These are phyloP conservation scores for Pammene aurita DNA, from an alignment of 2,888 invertebrate genomes.

Conservation along the genomic window DNA sequence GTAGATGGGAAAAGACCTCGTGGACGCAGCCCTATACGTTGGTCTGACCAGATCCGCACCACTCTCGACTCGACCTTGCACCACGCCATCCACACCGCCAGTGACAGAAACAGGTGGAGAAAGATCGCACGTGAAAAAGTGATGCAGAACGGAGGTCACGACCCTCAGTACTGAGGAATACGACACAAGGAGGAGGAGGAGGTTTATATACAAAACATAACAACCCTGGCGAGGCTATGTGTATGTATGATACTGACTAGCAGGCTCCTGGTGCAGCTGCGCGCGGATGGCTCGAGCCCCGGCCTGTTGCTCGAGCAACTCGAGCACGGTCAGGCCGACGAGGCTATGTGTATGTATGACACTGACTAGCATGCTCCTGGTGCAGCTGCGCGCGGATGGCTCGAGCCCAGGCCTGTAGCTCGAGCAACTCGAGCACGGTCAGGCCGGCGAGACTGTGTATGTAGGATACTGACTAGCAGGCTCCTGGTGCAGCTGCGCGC, in stretches of 20 bases:
- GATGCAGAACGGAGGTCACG: too few relatives aligned
- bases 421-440: conserved; percentile 87
- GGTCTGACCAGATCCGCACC: too few relatives aligned
- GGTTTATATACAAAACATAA: too few relatives aligned
- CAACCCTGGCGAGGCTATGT: too few relatives aligned
- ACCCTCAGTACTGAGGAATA: too few relatives aligned
- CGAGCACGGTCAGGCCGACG: conserved; percentile 85
- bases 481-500: conserved; percentile 86
- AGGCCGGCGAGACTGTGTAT: conserved; percentile 69
- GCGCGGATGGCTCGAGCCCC: conserved; percentile 88
- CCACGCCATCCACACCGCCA: too few relatives aligned
- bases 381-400: conserved; percentile 88
- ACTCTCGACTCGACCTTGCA: too few relatives aligned
- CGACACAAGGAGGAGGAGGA: too few relatives aligned
- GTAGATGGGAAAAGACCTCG: too few relatives aligned
- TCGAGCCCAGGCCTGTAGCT: conserved; percentile 87
- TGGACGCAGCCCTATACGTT: too few relatives aligned
- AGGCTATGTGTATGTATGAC: conserved; percentile 41
- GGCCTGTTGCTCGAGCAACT: conserved; percentile 87
- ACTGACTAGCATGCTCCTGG: conserved; percentile 72
- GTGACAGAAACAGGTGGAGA: too few relatives aligned
- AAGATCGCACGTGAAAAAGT: too few relatives aligned
- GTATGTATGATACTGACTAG: conserved; percentile 1
- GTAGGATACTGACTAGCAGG: conserved; percentile 51
- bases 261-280: conserved; percentile 85